phyloP scores from a whole-genome alignment of 2,888 invertebrate species.

The Diarsia brunnea region DNA sequence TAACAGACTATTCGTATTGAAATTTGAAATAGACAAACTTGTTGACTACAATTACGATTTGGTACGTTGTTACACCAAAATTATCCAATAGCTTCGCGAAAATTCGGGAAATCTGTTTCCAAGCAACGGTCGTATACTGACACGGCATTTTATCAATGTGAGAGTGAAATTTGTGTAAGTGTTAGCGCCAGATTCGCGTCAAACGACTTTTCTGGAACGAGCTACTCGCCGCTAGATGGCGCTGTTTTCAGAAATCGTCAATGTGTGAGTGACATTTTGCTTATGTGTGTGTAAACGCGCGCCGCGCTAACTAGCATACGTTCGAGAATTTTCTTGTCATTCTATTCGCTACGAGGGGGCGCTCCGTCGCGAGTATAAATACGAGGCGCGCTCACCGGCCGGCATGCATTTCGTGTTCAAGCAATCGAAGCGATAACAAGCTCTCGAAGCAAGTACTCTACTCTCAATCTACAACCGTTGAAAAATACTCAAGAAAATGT shows the following conservation, averaged over 20 bases:
- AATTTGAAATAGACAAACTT: conserved; percentile 6
- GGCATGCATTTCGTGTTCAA: conserved; percentile 66
- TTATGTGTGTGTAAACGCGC: not conserved
- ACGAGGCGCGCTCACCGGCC: conserved; percentile 30
- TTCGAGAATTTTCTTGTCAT: conserved; percentile 57
- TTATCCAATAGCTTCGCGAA: conserved; percentile 50
- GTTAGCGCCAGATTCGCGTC: not conserved
- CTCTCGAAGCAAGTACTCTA: conserved; percentile 9
- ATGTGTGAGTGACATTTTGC: not conserved
- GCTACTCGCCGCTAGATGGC: conserved; percentile 81
- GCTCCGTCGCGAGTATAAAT: conserved; percentile 71
- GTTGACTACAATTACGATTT: conserved; percentile 22
- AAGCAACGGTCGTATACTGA: conserved; percentile 4
- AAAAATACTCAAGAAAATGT: conserved; percentile 69
- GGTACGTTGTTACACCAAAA: not conserved
- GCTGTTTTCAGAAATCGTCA: conserved; percentile 30
- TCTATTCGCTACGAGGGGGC: conserved; percentile 80
- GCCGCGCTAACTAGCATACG: not conserved
- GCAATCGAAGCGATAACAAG: conserved; percentile 60
- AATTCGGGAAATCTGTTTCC: conserved; percentile 45
- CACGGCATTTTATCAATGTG: conserved; percentile 17
- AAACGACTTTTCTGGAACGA: conserved; percentile 8
- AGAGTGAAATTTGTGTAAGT: conserved; percentile 40
- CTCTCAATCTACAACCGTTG: conserved; percentile 26
- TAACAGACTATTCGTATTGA: not conserved